A percentile compares a stretch with the other conserved stretches of the same genome.
phyloP scores from a whole-genome alignment of 2,888 invertebrate genomes.

The Heliconius cydno region DNA sequence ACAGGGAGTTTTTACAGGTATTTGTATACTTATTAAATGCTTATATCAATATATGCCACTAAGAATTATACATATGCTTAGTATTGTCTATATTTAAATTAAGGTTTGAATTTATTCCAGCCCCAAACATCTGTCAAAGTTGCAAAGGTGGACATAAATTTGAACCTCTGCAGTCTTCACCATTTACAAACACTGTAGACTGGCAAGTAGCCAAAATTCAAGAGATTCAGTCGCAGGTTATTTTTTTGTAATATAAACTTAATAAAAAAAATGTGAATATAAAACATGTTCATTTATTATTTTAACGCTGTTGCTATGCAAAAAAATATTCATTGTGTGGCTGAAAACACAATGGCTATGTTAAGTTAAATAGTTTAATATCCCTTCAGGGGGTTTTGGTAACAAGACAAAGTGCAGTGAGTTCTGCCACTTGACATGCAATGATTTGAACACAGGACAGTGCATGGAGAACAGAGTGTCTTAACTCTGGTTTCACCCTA shows the following conservation, averaged over 20 bases:
- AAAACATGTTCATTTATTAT: neutral
- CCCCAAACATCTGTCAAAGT: conserved; percentile 83
- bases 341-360: too few species aligned
- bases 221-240: conserved; percentile 89
- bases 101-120: conserved; percentile 52
- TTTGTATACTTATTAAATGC: neutral
- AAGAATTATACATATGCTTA: neutral
- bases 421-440: neutral
- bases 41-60: neutral
- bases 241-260: neutral
- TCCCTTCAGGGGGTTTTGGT: neutral
- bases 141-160: conserved; percentile 86
- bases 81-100: neutral
- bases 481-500: too few species aligned
- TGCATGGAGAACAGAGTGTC: too few species aligned
- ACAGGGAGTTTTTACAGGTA: conserved; percentile 79
- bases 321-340: too few species aligned
- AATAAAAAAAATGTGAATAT: neutral
- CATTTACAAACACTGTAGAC: conserved; percentile 88
- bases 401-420: neutral
- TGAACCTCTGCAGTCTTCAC: conserved; percentile 85
- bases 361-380: too few species aligned
- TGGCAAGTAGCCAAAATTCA: conserved; percentile 93
- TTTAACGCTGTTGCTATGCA: too few species aligned
- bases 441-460: neutral